Conservation (phyloP, 1,140 invertebrate species). For the Anoplophora glabripennis region DNA sequence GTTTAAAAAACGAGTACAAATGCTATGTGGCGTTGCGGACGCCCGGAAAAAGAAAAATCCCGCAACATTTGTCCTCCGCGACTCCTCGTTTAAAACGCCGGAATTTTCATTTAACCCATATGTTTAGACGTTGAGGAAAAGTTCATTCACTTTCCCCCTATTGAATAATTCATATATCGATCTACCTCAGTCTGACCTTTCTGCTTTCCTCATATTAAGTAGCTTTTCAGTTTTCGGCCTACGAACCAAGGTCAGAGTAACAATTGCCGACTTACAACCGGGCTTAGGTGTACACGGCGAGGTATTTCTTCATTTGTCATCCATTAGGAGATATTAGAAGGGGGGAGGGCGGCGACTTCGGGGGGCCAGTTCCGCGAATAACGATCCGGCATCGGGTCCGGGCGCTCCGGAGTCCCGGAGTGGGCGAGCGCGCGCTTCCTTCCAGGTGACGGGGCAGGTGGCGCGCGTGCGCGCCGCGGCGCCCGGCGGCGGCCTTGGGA, state of each 20-base stretch:
- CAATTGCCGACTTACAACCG: slow-evolving; percentile 5
- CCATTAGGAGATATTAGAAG: slow-evolving; percentile 11
- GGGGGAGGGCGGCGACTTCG: slow-evolving; percentile 14
- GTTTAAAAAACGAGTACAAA: too few species aligned
- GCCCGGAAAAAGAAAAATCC: too few species aligned
- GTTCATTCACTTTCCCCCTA: slow-evolving; percentile 51
- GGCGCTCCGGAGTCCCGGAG: slow-evolving; percentile 16
- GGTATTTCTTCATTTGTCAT: slow-evolving; percentile 19
- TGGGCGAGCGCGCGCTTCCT: slow-evolving; percentile 30
- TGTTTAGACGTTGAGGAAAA: slow-evolving; percentile 45
- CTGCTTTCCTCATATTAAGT: slow-evolving; percentile 49
- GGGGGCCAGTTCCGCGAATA: slow-evolving; percentile 40
- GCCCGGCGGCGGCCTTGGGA: slow-evolving; percentile 29
- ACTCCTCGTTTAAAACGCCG: background rate
- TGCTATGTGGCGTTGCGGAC: too few species aligned
- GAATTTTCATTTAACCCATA: slow-evolving; percentile 45
- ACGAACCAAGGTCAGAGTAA: slow-evolving; percentile 17
- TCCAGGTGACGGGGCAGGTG: slow-evolving; percentile 36
- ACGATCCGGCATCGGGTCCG: slow-evolving; percentile 36
- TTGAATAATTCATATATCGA: slow-evolving; percentile 52
- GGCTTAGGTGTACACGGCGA: slow-evolving; percentile 1
- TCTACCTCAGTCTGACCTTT: slow-evolving; percentile 48
- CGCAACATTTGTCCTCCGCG: too few species aligned
- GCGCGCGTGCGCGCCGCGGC: slow-evolving; percentile 14
- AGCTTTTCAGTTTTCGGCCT: slow-evolving; percentile 31